Percentiles rank a stretch among this genome's conserved stretches.
These are phyloP conservation scores for Sarcophaga caerulescens DNA, from an alignment of 2,888 invertebrate species.

Conservation along the genomic window DNA sequence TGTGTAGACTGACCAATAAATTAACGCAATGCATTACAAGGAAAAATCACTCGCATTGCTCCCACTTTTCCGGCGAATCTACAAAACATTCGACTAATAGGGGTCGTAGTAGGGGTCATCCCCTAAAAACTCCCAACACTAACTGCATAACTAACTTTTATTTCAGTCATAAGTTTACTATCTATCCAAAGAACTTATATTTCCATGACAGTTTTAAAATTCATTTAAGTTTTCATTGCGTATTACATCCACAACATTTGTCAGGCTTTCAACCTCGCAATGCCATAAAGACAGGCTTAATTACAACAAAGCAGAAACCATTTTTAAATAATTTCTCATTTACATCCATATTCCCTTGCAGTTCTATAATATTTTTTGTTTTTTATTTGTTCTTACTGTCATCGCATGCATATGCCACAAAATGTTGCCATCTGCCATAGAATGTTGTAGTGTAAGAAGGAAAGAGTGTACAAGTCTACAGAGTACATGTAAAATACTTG, in stretches of 20 bases:
- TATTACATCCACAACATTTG: not conserved
- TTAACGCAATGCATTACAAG: too few species aligned
- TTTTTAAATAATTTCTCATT: not conserved
- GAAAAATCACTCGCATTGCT: too few species aligned
- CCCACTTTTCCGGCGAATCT: too few species aligned
- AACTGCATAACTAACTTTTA: too few species aligned
- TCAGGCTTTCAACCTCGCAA: not conserved
- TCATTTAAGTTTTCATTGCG: not conserved
- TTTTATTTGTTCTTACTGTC: too few species aligned
- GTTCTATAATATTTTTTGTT: not conserved
- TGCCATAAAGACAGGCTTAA: conserved; percentile 20
- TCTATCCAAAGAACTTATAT: not conserved
- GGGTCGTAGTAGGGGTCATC: too few species aligned
- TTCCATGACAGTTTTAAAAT: not conserved
- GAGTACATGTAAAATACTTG: too few species aligned
- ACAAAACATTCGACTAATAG: too few species aligned
- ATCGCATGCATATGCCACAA: conserved; percentile 4
- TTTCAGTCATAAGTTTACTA: not conserved
- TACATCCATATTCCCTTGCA: not conserved
- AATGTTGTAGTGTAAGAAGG: too few species aligned
- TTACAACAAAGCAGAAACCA: not conserved
- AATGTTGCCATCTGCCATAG: not conserved
- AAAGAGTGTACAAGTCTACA: too few species aligned
- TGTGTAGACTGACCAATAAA: too few species aligned
- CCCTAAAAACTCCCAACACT: too few species aligned